Percentiles rank a stretch among this genome's conserved stretches.
Evolutionary conservation across 1,140 invertebrate species (phyloP).

Genomic region (Ericerus pela): DNA sequence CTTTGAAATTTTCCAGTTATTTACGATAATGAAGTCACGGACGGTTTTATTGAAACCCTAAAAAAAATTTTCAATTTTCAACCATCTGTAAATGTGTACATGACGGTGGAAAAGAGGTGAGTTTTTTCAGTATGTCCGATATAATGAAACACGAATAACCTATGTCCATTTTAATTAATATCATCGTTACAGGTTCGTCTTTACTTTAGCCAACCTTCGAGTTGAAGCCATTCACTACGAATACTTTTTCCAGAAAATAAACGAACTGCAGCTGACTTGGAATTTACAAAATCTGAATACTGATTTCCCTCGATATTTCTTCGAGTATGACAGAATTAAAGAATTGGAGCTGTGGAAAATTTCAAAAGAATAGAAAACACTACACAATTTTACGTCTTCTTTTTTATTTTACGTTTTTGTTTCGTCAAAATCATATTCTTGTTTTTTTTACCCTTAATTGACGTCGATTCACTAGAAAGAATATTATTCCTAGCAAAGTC

Average conservation of each 20-base stretch:
- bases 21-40: conserved; percentile 69
- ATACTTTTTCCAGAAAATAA: conserved; percentile 47
- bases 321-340: conserved; percentile 53
- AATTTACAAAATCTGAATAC: conserved; percentile 42
- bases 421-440: too few relatives aligned
- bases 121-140: neutral
- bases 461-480: too few relatives aligned
- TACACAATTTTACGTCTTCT: too few relatives aligned
- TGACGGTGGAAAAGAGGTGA: conserved; percentile 66
- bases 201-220: conserved; percentile 61
- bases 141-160: neutral
- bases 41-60: conserved; percentile 60
- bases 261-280: conserved; percentile 37
- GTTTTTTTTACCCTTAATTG: too few relatives aligned
- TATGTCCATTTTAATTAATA: too few relatives aligned
- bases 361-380: conserved; percentile 10
- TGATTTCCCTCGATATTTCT: conserved; percentile 66
- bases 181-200: conserved; percentile 62
- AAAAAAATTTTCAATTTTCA: conserved; percentile 46
- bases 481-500: neutral
- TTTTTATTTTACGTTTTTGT: too few relatives aligned
- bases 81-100: conserved; percentile 45
- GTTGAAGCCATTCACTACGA: conserved; percentile 68
- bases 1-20: conserved; percentile 66
- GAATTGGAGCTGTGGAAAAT: conserved; percentile 63